phyloP scores from a whole-genome alignment of 2,797 vertebrate genomes.

The Leucoraja ocellata region DNA sequence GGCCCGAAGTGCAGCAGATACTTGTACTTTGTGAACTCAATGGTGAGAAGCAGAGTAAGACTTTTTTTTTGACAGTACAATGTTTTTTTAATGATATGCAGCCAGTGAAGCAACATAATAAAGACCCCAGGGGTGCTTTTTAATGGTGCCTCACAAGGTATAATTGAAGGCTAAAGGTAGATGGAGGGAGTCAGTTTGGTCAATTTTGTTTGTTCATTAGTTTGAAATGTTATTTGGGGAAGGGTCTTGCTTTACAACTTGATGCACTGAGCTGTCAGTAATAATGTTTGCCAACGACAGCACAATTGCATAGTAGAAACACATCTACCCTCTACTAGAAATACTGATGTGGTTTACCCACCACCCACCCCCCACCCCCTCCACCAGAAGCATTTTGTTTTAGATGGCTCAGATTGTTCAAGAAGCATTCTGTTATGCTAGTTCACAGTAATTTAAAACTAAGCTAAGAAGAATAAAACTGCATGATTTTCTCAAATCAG shows the following conservation, averaged over 20 bases:
- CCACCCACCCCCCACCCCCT: too few species aligned
- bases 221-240: slow-evolving; percentile 12
- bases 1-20: background rate
- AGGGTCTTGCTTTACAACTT: background rate
- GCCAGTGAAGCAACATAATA: background rate
- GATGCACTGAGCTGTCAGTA: background rate
- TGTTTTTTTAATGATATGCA: background rate
- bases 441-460: background rate
- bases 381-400: background rate
- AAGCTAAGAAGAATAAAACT: background rate
- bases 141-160: background rate
- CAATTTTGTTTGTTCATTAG: slow-evolving; percentile 1
- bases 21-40: background rate
- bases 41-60: background rate
- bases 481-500: background rate
- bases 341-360: background rate
- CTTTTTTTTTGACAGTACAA: background rate
- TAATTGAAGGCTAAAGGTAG: background rate
- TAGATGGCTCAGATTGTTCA: background rate
- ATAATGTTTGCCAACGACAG: background rate
- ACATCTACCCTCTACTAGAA: background rate
- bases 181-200: background rate
- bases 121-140: background rate
- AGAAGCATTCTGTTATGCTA: slow-evolving; percentile 2
- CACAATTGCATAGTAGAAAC: background rate